Evolutionary conservation across 1,140 invertebrate genomes (phyloP), one percentile per base, ranked within the genome.

Genomic region (Copidosoma floridanum): DNA sequence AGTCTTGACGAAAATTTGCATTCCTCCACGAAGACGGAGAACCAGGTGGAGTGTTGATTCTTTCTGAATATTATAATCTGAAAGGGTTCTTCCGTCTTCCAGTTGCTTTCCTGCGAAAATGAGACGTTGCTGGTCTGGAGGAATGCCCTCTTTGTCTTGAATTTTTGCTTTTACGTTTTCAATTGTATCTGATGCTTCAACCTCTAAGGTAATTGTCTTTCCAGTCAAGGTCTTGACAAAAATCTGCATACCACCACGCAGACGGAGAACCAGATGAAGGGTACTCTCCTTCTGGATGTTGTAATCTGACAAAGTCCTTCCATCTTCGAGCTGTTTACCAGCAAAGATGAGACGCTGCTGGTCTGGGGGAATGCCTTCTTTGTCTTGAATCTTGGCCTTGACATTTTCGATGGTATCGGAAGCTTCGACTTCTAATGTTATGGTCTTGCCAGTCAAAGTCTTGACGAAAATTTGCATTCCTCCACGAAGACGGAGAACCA

Each of bases 281-380:
- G 53, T 56, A n/a, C 24, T 32, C n/a, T 63, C 24, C 12, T 83
- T 23, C 86, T 88, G 6, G 78, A 82, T 12, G 71, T 90, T 29
- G 84, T 88, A 51, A 75, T 93, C 43, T 94, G 95, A 10, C 80
- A 97, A 38, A 93, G 97, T 73, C 92, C 58, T 5, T 54, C 59
- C 58, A 40, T 64, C 54, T 61, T 87, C 86, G 44, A 88, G 72
- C 74, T 88, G 85, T 65, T 86, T 85, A 20, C 85, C 85, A 71
- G 67, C 85, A 27, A 63, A 63, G 4, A 68, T 55, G 41, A 83
- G 61, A 54, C 81, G 70, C 67, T 82, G 82, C 55, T 82, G 81
- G 67, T 83, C 78, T 60, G 81, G 81, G 29, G 82, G 81, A 65
- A 79, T 82, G 64, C 83, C 82, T 66, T 60, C 53, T 37, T 63